Evolutionary conservation across 2,113 vertebrate species (phyloP), one percentile per base, ranked within the genome.

Genomic region (Malurus alboscapulatus): DNA sequence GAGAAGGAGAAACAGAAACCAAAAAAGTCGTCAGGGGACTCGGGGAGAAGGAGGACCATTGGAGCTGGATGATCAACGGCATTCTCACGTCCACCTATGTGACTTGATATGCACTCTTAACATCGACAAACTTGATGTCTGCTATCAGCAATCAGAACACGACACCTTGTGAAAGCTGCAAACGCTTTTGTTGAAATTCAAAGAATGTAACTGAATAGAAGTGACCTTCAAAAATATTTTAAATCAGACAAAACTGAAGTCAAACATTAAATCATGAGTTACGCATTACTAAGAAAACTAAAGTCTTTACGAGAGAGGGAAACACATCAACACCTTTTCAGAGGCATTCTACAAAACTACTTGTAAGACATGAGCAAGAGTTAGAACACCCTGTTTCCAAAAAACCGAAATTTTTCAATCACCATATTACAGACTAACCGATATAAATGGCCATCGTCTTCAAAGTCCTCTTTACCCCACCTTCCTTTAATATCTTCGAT

Each of bases 401-500:
- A 79, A 68, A 5, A 1, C 0, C 1, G 9, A 3, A 3, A 4
- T 19, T 66, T 73, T 85, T 44, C 36, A 54, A 7, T 42, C 26
- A 47, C 3, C 0, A 0, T 25, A 8, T 7, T 7, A 44, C 5
- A 65, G 22, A 3, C 59, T 93, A 95, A 99, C 98, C 98, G 98
- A 92, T 98, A 98, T n/a, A 99, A 94, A 44, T 95, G 98, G 58
- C 97, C 95, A 79, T 98, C 98, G 72, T 99, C 98, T 88, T 98
- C 97, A 90, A 99, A 98, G 83, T 98, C 98, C 67, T 99, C 98
- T 92, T 98, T 98, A 12, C 98, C 98, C 97, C 98, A 98, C 44
- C 97, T 97, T 81, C 98, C 98, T 93, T 99, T 98, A 86, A 98
- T 96, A 76, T 99, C 98, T 92, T 99, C 98, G 25, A 99, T 98